Evolutionary conservation across 2,888 invertebrate genomes (phyloP).

Genomic region (Thalpophila matura): DNA sequence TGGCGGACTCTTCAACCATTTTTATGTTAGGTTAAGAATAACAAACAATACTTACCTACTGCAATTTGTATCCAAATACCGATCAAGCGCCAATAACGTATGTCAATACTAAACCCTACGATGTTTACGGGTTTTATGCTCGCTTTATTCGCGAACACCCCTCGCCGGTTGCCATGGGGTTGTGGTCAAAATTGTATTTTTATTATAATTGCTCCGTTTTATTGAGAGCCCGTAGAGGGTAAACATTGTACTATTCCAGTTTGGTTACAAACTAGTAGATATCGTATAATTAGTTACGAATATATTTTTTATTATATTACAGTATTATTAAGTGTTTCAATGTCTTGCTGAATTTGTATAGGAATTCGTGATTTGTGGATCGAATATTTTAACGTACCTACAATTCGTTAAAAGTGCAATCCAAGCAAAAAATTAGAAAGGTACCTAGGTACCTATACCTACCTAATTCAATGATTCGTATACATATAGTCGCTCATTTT

Average conservation of each 20-base stretch:
- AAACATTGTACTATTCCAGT: conserved; percentile 82
- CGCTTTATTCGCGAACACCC: conserved; percentile 87
- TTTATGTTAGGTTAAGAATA: conserved; percentile 18
- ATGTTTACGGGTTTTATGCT: conserved; percentile 80
- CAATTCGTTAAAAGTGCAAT: too few species aligned
- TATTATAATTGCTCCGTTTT: conserved; percentile 88
- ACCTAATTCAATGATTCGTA: background rate
- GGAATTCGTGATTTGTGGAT: background rate
- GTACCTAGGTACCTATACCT: too few species aligned
- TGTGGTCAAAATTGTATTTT: conserved; percentile 90
- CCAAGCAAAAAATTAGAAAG: too few species aligned
- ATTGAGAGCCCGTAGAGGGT: conserved; percentile 84
- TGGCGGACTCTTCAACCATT: background rate
- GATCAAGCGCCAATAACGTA: conserved; percentile 69
- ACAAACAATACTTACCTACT: conserved; percentile 47
- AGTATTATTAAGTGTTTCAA: background rate
- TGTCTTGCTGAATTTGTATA: background rate
- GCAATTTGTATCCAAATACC: conserved; percentile 62
- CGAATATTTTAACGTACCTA: background rate
- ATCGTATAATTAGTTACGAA: conserved; percentile 78
- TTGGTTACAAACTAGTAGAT: conserved; percentile 70
- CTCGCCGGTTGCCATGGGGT: conserved; percentile 80
- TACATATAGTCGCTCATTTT: background rate
- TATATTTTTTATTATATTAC: conserved; percentile 51
- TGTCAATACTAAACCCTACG: conserved; percentile 72